These are phyloP conservation scores for Ciconia stormi DNA, from an alignment of 2,113 vertebrate genomes.

Conservation along the genomic window DNA sequence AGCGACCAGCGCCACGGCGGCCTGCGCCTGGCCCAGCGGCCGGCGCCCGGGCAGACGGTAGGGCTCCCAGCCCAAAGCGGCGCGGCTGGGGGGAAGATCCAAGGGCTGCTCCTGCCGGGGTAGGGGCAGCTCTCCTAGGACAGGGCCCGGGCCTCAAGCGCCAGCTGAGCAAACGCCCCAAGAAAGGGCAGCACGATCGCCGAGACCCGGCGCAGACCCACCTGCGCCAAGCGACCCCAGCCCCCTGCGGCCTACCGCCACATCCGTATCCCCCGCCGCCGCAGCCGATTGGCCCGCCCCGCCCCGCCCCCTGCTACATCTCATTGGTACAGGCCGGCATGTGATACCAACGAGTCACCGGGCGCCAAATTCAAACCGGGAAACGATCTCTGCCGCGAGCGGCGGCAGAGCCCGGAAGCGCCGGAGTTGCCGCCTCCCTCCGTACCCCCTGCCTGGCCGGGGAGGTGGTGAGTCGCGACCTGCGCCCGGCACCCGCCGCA, in stretches of 20 bases:
- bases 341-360: constrained; percentile 52
- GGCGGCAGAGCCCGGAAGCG: not conserved
- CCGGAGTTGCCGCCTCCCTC: fast-evolving
- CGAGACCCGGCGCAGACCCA: not conserved
- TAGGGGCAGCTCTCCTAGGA: fast-evolving
- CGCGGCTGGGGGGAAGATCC: too few relatives aligned
- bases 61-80: fast-evolving
- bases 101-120: fast-evolving
- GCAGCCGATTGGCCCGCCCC: not conserved
- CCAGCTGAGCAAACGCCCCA: not conserved
- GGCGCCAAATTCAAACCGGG: constrained; percentile 95
- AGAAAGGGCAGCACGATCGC: too few relatives aligned
- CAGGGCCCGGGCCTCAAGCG: fast-evolving
- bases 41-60: fast-evolving
- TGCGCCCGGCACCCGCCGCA: too few relatives aligned
- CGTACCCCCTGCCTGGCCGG: not conserved
- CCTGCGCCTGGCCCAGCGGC: too few relatives aligned
- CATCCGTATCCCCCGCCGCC: not conserved
- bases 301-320: fast-evolving
- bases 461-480: not conserved
- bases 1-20: too few relatives aligned
- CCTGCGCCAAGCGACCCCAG: fast-evolving
- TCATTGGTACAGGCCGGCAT: constrained; percentile 65
- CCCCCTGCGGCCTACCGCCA: too few relatives aligned
- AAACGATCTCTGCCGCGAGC: not conserved